phyloP scores from a whole-genome alignment of 2,113 vertebrate genomes.

The Conger conger region DNA sequence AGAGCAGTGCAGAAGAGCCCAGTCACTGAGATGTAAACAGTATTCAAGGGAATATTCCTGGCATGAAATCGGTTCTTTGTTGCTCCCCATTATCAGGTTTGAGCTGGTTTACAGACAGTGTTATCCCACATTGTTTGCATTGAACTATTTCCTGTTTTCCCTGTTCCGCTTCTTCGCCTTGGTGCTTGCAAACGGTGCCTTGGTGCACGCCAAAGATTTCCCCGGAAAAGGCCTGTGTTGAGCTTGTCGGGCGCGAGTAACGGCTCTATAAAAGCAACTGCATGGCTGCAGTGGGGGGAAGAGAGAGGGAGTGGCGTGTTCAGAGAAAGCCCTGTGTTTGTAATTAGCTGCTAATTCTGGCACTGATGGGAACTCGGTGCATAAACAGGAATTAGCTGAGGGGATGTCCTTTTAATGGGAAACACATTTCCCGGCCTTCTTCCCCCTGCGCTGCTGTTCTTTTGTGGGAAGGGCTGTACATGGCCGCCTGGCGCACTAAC shows the following conservation, averaged over 20 bases:
- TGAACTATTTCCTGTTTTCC: no score
- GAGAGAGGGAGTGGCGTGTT: not conserved
- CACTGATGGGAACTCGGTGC: not conserved
- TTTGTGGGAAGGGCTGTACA: not conserved
- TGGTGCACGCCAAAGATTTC: no score
- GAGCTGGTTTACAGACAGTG: no score
- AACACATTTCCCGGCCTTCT: not conserved
- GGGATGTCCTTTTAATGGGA: not conserved
- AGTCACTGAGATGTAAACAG: not conserved
- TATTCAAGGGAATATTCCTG: no score
- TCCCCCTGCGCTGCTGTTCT: not conserved
- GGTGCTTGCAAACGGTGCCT: no score
- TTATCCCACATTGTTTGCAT: no score
- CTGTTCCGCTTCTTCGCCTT: no score
- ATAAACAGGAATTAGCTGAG: not conserved
- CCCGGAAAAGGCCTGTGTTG: no score
- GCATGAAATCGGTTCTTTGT: no score
- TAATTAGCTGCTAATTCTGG: constrained; percentile 17
- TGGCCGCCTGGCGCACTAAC: not conserved
- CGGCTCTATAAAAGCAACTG: not conserved
- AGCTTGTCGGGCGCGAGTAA: not conserved
- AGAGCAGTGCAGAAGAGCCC: not conserved
- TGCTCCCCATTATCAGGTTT: no score
- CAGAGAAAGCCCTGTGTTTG: not conserved
- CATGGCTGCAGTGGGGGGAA: not conserved